A percentile compares a stretch with the other conserved stretches of the same genome.
phyloP scores from a whole-genome alignment of 2,888 invertebrate species.

The Rhimphoctona megacephalus region DNA sequence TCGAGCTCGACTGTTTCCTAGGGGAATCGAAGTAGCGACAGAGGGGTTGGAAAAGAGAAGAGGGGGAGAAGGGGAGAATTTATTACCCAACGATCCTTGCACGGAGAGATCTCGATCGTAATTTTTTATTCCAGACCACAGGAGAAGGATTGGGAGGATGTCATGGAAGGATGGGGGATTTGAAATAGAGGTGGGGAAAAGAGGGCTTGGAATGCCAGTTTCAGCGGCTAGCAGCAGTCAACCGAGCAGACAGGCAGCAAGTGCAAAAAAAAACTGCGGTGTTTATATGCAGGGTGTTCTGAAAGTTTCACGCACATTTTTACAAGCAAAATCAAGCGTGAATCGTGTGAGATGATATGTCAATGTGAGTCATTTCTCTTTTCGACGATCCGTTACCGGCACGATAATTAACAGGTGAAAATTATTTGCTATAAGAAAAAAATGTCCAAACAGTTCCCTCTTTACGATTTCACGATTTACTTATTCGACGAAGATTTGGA shows the following conservation, averaged over 20 bases:
- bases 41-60: constrained; percentile 3
- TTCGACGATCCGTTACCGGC: background rate
- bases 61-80: constrained; percentile 38
- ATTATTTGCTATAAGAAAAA: background rate
- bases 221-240: constrained; percentile 56
- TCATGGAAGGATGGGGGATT: background rate
- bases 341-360: background rate
- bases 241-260: constrained; percentile 41
- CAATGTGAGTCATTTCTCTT: background rate
- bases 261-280: constrained; percentile 17
- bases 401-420: background rate
- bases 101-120: constrained; percentile 63
- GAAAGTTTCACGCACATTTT: background rate
- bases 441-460: background rate
- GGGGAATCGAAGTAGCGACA: constrained; percentile 52
- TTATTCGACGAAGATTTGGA: background rate
- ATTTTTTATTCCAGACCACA: constrained; percentile 63
- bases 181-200: constrained; percentile 3
- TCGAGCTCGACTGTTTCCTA: constrained; percentile 35
- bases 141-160: constrained; percentile 23
- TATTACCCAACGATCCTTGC: constrained; percentile 51
- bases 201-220: constrained; percentile 41
- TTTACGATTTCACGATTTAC: background rate
- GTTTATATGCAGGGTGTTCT: background rate
- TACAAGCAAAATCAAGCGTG: background rate